Conservation (phyloP, 2,113 vertebrate species). For the Mola mola region DNA sequence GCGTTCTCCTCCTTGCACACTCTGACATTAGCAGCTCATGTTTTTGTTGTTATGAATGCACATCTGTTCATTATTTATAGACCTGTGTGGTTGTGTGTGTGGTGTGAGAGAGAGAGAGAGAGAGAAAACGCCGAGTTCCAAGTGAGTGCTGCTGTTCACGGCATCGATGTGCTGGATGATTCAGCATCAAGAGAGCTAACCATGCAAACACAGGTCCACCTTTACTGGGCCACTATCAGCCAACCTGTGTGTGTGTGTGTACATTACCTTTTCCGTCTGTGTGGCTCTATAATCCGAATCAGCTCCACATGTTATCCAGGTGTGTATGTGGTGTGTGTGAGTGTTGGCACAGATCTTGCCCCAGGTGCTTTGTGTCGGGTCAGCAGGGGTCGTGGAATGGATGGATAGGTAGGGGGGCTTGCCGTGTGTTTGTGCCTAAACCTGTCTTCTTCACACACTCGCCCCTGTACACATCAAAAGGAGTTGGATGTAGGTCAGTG, state of each 20-base stretch:
- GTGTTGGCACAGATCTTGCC: constrained; percentile 44
- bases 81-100: constrained; percentile 3
- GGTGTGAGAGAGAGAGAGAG: neutral
- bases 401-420: neutral
- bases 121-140: constrained; percentile 40
- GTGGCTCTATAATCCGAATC: constrained; percentile 74
- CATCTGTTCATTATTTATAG: constrained; percentile 69
- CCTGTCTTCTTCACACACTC: constrained; percentile 49
- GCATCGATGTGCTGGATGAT: constrained; percentile 65
- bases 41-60: constrained; percentile 48
- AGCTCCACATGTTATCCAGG: constrained; percentile 79
- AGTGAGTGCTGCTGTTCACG: constrained; percentile 49
- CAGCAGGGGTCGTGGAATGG: constrained; percentile 16
- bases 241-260: constrained; percentile 20
- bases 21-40: constrained; percentile 33
- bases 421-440: constrained; percentile 27
- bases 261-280: constrained; percentile 78
- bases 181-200: constrained; percentile 59
- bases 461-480: constrained; percentile 51
- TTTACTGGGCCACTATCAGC: constrained; percentile 19
- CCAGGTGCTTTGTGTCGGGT: constrained; percentile 57
- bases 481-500: constrained; percentile 59
- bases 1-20: neutral
- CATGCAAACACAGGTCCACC: constrained; percentile 52
- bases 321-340: too few relatives aligned